Percentiles rank a stretch among this genome's conserved stretches.
phyloP scores from a whole-genome alignment of 2,888 invertebrate species.

The Serripes groenlandicus region DNA sequence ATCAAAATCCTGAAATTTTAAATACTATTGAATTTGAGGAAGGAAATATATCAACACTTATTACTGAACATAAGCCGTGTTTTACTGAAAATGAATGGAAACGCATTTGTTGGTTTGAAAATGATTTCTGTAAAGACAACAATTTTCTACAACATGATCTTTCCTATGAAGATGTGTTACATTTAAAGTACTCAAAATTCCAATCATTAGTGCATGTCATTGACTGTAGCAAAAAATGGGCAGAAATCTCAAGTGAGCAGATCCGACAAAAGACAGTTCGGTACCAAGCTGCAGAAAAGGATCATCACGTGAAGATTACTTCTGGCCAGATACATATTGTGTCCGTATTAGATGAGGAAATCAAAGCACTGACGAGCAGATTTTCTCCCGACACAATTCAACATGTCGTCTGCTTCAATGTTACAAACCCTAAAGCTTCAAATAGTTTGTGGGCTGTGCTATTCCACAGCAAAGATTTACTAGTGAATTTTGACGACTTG shows the following conservation, averaged over 20 bases:
- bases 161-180: neutral
- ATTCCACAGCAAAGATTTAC: neutral
- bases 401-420: constrained; percentile 23
- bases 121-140: constrained; percentile 4
- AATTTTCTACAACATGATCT: neutral
- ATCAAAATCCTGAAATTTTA: neutral
- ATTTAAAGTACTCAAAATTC: constrained; percentile 10
- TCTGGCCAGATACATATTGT: constrained; percentile 21
- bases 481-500: constrained; percentile 16
- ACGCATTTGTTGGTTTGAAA: constrained; percentile 29
- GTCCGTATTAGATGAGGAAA: constrained; percentile 21
- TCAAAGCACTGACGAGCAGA: constrained; percentile 10
- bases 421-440: constrained; percentile 11
- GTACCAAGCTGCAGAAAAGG: constrained; percentile 11
- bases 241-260: constrained; percentile 9
- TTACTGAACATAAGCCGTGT: neutral
- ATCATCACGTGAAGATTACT: constrained; percentile 1
- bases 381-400: constrained; percentile 30
- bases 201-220: neutral
- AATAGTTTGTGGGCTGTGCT: constrained; percentile 34
- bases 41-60: neutral
- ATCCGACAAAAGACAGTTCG: constrained; percentile 10
- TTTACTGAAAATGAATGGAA: constrained; percentile 26
- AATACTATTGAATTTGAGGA: neutral
- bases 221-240: constrained; percentile 3